These are phyloP conservation scores for Erpetoichthys calabaricus DNA, from an alignment of 2,797 vertebrate genomes.

Conservation along the genomic window DNA sequence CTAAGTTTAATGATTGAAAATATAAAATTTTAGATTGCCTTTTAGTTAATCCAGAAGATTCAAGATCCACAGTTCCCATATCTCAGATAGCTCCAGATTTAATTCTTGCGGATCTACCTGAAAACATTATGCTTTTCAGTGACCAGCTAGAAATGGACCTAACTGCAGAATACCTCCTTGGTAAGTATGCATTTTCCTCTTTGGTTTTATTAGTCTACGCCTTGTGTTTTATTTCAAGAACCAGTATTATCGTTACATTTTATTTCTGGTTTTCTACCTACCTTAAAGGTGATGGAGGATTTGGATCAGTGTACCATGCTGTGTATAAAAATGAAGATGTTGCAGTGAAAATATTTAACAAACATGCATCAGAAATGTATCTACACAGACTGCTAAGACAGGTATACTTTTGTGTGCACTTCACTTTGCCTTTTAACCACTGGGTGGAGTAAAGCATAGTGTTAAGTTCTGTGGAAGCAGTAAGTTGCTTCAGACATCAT, in stretches of 20 bases:
- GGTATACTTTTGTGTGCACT: slow-evolving; percentile 32
- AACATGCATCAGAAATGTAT: slow-evolving; percentile 67
- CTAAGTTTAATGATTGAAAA: no score
- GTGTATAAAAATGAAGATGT: slow-evolving; percentile 83
- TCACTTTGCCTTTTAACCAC: neutral
- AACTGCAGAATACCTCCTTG: slow-evolving; percentile 69
- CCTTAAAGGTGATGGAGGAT: slow-evolving; percentile 74
- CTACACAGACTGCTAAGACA: slow-evolving; percentile 80
- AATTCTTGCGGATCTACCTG: slow-evolving; percentile 73
- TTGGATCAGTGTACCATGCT: slow-evolving; percentile 87
- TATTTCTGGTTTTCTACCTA: neutral
- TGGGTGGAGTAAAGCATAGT: slow-evolving; percentile 1
- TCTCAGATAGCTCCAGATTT: slow-evolving; percentile 87
- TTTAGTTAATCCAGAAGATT: slow-evolving; percentile 60
- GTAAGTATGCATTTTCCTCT: slow-evolving; percentile 29
- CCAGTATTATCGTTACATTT: slow-evolving; percentile 2
- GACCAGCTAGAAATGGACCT: slow-evolving; percentile 69
- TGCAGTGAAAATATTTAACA: slow-evolving; percentile 94
- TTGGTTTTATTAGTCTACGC: no score
- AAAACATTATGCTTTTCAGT: slow-evolving; percentile 65
- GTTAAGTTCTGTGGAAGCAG: neutral
- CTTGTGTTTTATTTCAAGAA: neutral
- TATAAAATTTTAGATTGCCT: slow-evolving; percentile 54
- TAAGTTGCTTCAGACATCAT: neutral
- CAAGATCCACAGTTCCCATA: slow-evolving; percentile 61